A percentile compares a stretch with the other conserved stretches of the same genome.
Conservation (phyloP, 2,113 vertebrate genomes). For the Tetrax tetrax region DNA sequence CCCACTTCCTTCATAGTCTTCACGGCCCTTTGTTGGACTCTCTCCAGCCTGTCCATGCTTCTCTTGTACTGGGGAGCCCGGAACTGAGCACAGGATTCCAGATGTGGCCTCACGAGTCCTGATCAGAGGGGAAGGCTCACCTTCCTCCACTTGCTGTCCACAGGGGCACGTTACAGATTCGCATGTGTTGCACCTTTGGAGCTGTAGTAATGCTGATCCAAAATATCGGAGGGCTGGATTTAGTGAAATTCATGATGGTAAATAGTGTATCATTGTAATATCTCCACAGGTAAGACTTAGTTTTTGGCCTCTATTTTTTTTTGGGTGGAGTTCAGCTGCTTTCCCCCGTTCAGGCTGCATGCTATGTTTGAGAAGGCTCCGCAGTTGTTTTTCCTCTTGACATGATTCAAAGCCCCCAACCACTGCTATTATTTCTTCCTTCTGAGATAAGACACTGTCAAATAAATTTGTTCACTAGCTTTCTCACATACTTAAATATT, state of each 20-base stretch:
- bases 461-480: background rate
- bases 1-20: background rate
- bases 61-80: background rate
- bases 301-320: background rate
- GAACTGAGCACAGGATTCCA: background rate
- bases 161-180: background rate
- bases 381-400: background rate
- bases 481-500: background rate
- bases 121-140: background rate
- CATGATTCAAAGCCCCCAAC: background rate
- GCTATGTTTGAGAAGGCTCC: background rate
- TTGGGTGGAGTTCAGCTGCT: background rate
- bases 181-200: rapidly evolving
- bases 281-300: background rate
- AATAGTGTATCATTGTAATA: background rate
- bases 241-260: background rate
- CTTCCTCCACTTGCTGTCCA: background rate
- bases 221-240: background rate
- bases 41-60: too few relatives aligned
- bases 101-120: background rate
- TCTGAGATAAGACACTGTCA: background rate
- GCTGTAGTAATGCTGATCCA: background rate
- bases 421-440: background rate
- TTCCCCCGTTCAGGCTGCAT: background rate
- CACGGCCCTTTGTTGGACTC: rapidly evolving